Conservation (phyloP, 2,888 invertebrate genomes). For the Micoletzkya japonica region DNA sequence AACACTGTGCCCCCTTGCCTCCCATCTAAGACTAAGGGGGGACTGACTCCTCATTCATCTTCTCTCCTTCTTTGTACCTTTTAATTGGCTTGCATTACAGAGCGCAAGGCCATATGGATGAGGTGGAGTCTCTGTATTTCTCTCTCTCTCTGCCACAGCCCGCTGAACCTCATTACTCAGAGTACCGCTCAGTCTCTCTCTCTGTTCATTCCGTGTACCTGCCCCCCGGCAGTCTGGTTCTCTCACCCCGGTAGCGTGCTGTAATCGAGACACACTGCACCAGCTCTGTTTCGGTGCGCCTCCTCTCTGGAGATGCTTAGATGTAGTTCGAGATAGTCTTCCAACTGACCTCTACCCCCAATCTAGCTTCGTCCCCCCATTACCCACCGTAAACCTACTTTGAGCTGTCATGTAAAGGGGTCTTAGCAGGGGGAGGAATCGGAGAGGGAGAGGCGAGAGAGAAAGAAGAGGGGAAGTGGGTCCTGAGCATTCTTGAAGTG, state of each 20-base stretch:
- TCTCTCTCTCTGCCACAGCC: neutral
- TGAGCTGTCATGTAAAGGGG: too few relatives aligned
- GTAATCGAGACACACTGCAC: neutral
- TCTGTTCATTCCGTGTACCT: conserved; percentile 9
- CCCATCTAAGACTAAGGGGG: neutral
- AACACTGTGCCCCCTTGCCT: too few relatives aligned
- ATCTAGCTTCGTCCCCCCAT: too few relatives aligned
- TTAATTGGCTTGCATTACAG: conserved; percentile 30
- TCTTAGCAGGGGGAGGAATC: too few relatives aligned
- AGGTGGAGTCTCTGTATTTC: neutral
- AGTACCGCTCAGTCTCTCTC: neutral
- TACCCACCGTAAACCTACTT: too few relatives aligned
- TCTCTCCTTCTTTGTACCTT: conserved; percentile 13
- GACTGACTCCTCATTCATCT: neutral
- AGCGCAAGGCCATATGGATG: conserved; percentile 27
- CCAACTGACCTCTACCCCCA: too few relatives aligned
- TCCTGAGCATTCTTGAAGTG: too few relatives aligned
- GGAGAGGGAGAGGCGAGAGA: too few relatives aligned
- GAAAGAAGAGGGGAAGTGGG: too few relatives aligned
- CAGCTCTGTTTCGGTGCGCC: neutral
- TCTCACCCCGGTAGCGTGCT: conserved; percentile 15
- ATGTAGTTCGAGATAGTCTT: too few relatives aligned
- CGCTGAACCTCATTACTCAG: neutral
- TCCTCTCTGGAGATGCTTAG: conserved; percentile 6
- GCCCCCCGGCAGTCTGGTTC: conserved; percentile 8